A percentile compares a stretch with the other conserved stretches of the same genome.
Conservation (phyloP, 2,888 invertebrate species). For the Ariolimax columbianus region DNA sequence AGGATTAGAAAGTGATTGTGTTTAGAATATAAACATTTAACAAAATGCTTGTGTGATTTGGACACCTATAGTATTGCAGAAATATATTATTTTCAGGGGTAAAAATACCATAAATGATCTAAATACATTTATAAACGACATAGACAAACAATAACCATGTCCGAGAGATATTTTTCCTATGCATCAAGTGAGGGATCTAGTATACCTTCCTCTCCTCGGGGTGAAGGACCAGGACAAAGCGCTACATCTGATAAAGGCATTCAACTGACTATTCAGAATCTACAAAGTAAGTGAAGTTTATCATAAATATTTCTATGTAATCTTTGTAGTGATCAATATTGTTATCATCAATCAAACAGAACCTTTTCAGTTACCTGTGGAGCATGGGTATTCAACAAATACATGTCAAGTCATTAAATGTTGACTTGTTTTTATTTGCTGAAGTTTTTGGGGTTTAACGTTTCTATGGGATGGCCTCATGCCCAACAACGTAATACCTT, state of each 20-base stretch:
- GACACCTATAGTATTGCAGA: background rate
- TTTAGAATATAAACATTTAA: too few species aligned
- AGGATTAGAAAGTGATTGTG: too few species aligned
- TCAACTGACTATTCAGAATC: constrained; percentile 53
- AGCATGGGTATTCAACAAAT: too few species aligned
- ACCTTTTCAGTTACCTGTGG: too few species aligned
- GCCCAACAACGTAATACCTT: too few species aligned
- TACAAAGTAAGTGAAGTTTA: constrained; percentile 51
- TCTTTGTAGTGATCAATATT: background rate
- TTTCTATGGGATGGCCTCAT: too few species aligned
- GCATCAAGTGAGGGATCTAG: constrained; percentile 44
- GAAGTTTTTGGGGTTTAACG: too few species aligned
- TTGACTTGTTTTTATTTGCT: too few species aligned
- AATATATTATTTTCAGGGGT: background rate
- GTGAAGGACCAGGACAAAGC: background rate
- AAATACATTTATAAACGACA: background rate
- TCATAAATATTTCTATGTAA: background rate
- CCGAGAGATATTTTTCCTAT: constrained; percentile 35
- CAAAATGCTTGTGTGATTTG: too few species aligned
- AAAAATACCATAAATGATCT: background rate
- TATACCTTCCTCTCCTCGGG: constrained; percentile 26
- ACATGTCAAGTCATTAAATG: too few species aligned
- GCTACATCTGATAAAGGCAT: constrained; percentile 45
- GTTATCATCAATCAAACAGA: too few species aligned
- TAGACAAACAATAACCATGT: constrained; percentile 16